Percentiles rank a stretch among this genome's conserved stretches.
phyloP scores from a whole-genome alignment of 1,140 invertebrate genomes.

The Saccostrea echinata region DNA sequence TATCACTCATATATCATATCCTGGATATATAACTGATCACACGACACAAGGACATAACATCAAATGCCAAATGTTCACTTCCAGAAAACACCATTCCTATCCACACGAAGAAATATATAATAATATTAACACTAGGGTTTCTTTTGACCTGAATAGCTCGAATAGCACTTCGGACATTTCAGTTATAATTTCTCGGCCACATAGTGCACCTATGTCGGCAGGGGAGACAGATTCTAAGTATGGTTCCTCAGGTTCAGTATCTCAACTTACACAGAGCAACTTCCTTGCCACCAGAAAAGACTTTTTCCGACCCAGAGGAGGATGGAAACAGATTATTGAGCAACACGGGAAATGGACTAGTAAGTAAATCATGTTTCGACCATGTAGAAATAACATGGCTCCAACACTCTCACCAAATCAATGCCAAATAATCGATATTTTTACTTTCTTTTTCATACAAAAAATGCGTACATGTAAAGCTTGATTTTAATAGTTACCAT shows the following conservation, averaged over 20 bases:
- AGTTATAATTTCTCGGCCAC: conserved; percentile 62
- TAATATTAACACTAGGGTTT: conserved; percentile 26
- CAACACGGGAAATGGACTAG: conserved; percentile 71
- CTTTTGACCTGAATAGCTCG: conserved; percentile 60
- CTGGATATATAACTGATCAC: conserved; percentile 31
- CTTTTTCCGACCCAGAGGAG: conserved; percentile 71
- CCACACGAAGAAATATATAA: conserved; percentile 3
- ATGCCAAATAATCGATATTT: too few species aligned
- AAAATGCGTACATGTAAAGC: too few species aligned
- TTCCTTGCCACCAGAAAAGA: conserved; percentile 74
- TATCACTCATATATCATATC: conserved; percentile 4
- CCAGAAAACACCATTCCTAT: conserved; percentile 12
- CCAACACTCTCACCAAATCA: too few species aligned
- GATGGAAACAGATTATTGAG: conserved; percentile 69
- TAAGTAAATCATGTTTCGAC: conserved; percentile 53
- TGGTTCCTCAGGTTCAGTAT: conserved; percentile 64
- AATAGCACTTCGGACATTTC: conserved; percentile 68
- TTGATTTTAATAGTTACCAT: too few species aligned
- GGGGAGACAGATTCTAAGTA: conserved; percentile 36
- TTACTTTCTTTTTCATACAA: too few species aligned
- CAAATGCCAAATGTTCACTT: not conserved
- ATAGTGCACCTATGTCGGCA: conserved; percentile 61
- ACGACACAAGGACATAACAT: not conserved
- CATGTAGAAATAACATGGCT: too few species aligned
- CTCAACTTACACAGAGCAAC: conserved; percentile 71